Conservation (phyloP, 1,140 invertebrate species). For the Drosophila rhopaloa region DNA sequence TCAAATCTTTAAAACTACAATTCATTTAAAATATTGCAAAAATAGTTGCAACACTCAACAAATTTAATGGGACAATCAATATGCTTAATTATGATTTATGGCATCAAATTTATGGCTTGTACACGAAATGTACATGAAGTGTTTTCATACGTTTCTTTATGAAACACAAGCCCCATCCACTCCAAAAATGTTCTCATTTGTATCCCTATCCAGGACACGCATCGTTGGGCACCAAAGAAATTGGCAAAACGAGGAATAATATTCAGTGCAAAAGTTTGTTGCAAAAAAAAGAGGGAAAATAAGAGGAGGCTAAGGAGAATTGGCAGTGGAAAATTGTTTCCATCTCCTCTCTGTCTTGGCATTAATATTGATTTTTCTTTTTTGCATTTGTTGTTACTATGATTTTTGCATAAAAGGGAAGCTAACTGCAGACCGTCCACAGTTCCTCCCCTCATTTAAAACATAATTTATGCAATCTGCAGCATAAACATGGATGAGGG, state of each 20-base stretch:
- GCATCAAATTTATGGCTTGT: not conserved
- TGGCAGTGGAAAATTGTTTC: conserved; percentile 19
- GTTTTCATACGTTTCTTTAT: not conserved
- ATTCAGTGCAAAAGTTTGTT: conserved; percentile 41
- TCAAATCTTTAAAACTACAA: too few relatives aligned
- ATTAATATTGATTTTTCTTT: conserved; percentile 48
- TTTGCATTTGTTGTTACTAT: conserved; percentile 24
- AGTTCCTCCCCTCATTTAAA: conserved; percentile 11
- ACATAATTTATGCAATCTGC: conserved; percentile 47
- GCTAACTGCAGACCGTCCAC: not conserved
- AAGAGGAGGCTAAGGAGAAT: conserved; percentile 8
- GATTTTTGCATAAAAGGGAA: conserved; percentile 18
- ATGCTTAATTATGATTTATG: not conserved
- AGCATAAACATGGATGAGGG: conserved; percentile 3
- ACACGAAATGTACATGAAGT: too few relatives aligned
- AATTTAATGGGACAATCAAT: too few relatives aligned
- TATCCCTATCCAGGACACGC: conserved; percentile 46
- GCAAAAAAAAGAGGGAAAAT: conserved; percentile 16
- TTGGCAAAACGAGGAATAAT: conserved; percentile 21
- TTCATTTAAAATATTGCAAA: too few relatives aligned
- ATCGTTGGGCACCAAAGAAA: conserved; percentile 40
- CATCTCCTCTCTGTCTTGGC: conserved; percentile 29
- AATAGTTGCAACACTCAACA: too few relatives aligned
- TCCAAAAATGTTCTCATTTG: conserved; percentile 14
- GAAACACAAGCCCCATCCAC: not conserved